Conservation (phyloP, 2,888 invertebrate genomes). For the Ormyrus rosae region DNA sequence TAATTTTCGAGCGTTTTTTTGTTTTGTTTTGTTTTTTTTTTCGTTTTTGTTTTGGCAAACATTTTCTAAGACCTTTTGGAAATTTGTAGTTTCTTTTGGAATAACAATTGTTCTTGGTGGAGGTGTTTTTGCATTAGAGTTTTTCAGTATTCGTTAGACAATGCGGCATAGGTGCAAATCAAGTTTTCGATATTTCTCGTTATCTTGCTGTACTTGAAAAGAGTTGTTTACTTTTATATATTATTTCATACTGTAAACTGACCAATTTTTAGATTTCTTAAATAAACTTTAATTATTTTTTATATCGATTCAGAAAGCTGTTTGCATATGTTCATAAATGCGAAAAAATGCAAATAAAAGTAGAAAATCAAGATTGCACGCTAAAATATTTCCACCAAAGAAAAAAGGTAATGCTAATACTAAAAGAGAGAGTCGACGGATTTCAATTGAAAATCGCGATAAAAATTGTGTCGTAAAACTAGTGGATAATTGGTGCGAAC, state of each 20-base stretch:
- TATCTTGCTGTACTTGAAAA: too few relatives aligned
- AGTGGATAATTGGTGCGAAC: constrained; percentile 41
- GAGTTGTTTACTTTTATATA: too few relatives aligned
- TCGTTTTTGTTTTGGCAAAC: neutral
- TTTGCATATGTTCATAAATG: neutral
- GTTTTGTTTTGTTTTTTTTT: neutral
- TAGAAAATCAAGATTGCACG: neutral
- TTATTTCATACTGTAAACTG: too few relatives aligned
- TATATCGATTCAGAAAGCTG: too few relatives aligned
- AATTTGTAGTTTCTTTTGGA: neutral
- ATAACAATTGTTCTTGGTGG: neutral
- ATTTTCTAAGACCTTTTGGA: constrained; percentile 9
- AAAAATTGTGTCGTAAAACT: constrained; percentile 5
- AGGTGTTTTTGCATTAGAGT: neutral
- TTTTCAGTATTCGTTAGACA: neutral
- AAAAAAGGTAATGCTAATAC: constrained; percentile 6
- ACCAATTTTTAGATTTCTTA: too few relatives aligned
- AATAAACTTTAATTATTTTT: neutral
- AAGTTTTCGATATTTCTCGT: too few relatives aligned
- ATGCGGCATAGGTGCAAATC: too few relatives aligned
- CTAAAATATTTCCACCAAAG: constrained; percentile 4
- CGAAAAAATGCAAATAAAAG: neutral
- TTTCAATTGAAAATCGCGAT: neutral
- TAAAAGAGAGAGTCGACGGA: neutral
- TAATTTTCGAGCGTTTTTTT: constrained; percentile 33